Evolutionary conservation across 2,113 vertebrate genomes (phyloP), one percentile per base, ranked within the genome.

Genomic region (Megalops atlanticus): DNA sequence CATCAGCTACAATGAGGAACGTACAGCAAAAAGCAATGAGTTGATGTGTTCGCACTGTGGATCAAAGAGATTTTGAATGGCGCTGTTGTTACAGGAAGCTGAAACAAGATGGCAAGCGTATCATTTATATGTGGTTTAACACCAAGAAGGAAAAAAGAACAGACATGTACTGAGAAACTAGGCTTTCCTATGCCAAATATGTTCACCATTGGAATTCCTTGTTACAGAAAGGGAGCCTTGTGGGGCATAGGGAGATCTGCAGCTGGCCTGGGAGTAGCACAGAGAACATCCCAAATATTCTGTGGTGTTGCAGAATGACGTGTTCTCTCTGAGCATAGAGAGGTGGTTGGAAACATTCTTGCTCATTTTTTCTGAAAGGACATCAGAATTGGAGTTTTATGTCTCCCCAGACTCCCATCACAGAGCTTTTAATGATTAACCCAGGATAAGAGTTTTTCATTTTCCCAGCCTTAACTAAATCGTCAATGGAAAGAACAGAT

Each of bases 391-490:
- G 73, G 49, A 52, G 33, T 77, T 40, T 81, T 39, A 43, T 27
- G 58, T 3, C 77, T 79, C 75, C 49, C 31, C 11, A 31, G 52
- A 58, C 71, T 77, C 21, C 36, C 27, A 40, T 54, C 36, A 31
- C 31, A 36, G 14, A 0, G 27, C 38, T 76, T 74, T 69, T 76
- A 69, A 31, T 78, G 38, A 27, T 75, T 74, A 79, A 73, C 40
- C 78, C 35, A 43, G 73, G 71, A 71, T 82, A 35, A 41, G 64
- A 47, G 39, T 79, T 83, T 85, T 76, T 58, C 18, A 77, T 84
- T 84, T 71, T 40, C 74, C 71, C 36, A 81, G 47, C 43, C 33
- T 83, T 82, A 21, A 64, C 79, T 79, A 78, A 80, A n/a, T 78
- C 41, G 40, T 18, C 77, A 68, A 52, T 73, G 35, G 58, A 41